Percentiles rank a stretch among this genome's conserved stretches.
Evolutionary conservation across 2,113 vertebrate genomes (phyloP).

Genomic region (Bubo scandiacus): DNA sequence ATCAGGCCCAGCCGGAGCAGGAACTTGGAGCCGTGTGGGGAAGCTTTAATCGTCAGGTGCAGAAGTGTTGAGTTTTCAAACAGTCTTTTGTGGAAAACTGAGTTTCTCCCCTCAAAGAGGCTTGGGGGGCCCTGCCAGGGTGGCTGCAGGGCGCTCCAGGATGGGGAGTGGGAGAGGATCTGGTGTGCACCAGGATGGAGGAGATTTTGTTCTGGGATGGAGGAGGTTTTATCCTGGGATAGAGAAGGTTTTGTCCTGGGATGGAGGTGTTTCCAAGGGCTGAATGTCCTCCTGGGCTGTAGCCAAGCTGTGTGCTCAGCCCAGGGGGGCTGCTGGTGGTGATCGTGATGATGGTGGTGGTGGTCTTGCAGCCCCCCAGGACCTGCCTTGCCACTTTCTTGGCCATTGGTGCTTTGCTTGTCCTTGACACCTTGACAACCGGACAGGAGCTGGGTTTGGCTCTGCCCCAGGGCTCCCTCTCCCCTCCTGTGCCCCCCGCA

Average conservation of each 20-base stretch:
- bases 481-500: too few species aligned
- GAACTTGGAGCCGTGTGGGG: rapidly evolving
- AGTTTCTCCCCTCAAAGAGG: not conserved
- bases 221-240: not conserved
- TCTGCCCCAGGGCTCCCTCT: not conserved
- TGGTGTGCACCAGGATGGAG: not conserved
- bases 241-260: not conserved
- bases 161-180: rapidly evolving
- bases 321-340: not conserved
- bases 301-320: not conserved
- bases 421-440: rapidly evolving
- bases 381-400: not conserved
- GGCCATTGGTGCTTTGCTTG: not conserved
- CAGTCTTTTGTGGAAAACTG: not conserved
- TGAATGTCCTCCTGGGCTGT: not conserved
- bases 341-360: too few species aligned
- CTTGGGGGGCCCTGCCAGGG: not conserved
- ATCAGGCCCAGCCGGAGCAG: not conserved
- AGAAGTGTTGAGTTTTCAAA: not conserved
- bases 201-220: not conserved
- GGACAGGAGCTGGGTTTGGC: not conserved
- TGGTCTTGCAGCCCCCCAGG: not conserved
- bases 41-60: not conserved
- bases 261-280: not conserved
- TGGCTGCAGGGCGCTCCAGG: not conserved